Percentiles rank a stretch among this genome's conserved stretches.
phyloP scores from a whole-genome alignment of 2,113 vertebrate species.

The Herpetotheres cachinnans region DNA sequence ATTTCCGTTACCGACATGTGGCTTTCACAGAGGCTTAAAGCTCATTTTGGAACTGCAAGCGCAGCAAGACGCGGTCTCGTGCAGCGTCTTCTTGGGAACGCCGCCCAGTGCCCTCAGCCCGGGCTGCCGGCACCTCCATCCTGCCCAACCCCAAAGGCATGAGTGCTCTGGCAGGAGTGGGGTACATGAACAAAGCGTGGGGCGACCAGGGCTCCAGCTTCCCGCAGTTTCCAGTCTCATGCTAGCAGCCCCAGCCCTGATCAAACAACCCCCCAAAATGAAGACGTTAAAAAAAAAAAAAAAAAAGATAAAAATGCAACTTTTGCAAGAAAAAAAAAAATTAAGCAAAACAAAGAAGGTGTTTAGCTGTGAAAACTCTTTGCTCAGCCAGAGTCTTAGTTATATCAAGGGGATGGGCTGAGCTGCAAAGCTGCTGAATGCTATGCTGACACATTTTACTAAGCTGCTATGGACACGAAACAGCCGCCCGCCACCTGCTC shows the following conservation, averaged over 20 bases:
- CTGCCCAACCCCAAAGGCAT: neutral
- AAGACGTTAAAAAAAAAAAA: neutral
- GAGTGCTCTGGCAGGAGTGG: rapidly evolving
- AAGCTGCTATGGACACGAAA: conserved; percentile 35
- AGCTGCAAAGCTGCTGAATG: conserved; percentile 51
- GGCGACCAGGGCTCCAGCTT: neutral
- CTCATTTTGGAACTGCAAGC: neutral
- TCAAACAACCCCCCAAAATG: neutral
- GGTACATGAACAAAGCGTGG: rapidly evolving
- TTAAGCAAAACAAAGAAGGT: conserved; percentile 15
- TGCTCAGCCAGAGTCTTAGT: conserved; percentile 41
- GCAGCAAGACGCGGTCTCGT: neutral
- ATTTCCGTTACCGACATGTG: conserved; percentile 43
- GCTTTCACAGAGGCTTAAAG: neutral
- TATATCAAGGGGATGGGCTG: conserved; percentile 47
- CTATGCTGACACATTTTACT: conserved; percentile 18
- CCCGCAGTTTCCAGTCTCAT: neutral
- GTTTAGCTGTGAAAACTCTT: conserved; percentile 49
- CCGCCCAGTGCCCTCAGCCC: neutral
- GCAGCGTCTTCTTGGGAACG: neutral
- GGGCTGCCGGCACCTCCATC: neutral
- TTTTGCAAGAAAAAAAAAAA: neutral
- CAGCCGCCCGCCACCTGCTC: conserved; percentile 43
- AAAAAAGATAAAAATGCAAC: neutral
- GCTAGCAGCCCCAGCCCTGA: neutral